Conservation (phyloP, 2,797 vertebrate genomes). For the Calcarius lapponicus region DNA sequence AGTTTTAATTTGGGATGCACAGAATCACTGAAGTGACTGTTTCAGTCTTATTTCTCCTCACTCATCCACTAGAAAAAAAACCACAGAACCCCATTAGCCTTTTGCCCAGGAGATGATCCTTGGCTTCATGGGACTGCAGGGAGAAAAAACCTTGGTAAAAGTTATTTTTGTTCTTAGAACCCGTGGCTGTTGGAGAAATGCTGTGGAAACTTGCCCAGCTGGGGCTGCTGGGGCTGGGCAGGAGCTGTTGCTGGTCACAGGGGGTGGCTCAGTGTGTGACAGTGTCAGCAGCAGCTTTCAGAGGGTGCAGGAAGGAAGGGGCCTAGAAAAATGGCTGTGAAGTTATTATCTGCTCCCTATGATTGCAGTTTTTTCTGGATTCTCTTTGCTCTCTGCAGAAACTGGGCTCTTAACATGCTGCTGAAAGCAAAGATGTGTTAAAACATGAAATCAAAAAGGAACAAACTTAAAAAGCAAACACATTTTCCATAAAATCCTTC, state of each 20-base stretch:
- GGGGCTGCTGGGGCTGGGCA: background rate
- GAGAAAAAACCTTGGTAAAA: background rate
- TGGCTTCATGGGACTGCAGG: background rate
- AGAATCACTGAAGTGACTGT: background rate
- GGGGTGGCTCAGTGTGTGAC: background rate
- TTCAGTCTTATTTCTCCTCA: background rate
- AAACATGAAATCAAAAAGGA: background rate
- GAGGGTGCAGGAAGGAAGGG: background rate
- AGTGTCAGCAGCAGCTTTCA: background rate
- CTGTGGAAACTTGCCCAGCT: background rate
- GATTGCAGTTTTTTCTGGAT: background rate
- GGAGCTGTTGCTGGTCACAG: background rate
- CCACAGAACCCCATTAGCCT: fast-evolving
- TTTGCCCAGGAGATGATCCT: background rate
- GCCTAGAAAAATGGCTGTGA: background rate
- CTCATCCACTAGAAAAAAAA: background rate
- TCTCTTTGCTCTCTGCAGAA: background rate
- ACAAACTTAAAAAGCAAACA: fast-evolving
- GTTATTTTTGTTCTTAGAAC: background rate
- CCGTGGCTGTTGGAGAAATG: background rate
- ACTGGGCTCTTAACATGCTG: background rate
- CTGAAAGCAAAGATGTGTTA: background rate
- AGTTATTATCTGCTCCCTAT: background rate
- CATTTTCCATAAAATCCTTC: background rate
- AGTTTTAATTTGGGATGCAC: fast-evolving